Evolutionary conservation across 2,888 invertebrate genomes (phyloP), one percentile per base, ranked within the genome.

Genomic region (Tiphia femorata): DNA sequence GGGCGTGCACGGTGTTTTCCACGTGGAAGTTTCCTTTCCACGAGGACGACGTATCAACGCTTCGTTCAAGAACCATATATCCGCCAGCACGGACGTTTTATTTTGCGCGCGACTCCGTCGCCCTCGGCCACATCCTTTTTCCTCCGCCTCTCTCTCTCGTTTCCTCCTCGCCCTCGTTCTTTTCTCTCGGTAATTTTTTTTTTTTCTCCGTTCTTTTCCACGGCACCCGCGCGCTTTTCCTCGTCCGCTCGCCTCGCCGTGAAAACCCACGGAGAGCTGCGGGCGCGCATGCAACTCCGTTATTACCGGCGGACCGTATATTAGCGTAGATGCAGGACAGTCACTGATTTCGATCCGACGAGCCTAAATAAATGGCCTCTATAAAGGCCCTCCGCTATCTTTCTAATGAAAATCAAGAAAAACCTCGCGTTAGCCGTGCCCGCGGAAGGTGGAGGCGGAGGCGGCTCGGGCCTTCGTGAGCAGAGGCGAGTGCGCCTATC

Each of bases 311-410:
- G 8, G n/a, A 20, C 35, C 48, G 40, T 44, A 29, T 17, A 42
- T 50, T 48, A 30, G 35, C 54, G 35, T 37, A 19, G 46, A 49
- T 43, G 41, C 46, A 46, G 49, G 52, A 49, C 30, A 48, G 46
- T 38, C 48, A 49, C 53, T 37, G 58, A 55, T 55, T 55, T 55
- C 49, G 55, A 58, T 58, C 58, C 58, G 58, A 55, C 47, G 49
- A 55, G 38, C 37, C 42, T 37, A 37, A 50, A 58, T 50, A 55
- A 55, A 58, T 50, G 46, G 50, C 25, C 47, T 46, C 35, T 40
- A 37, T 40, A 42, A 50, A 50, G 25, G n/a, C n/a, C n/a, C n/a
- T n/a, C 35, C 27, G 37, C 42, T 49, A 51, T 44, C 55, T 53
- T 46, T 47, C 23, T 44, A 50, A 44, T 61, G 27, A 40, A 57